Evolutionary conservation across 2,888 invertebrate genomes (phyloP).

Genomic region (Spatulosminthurus flaviceps): DNA sequence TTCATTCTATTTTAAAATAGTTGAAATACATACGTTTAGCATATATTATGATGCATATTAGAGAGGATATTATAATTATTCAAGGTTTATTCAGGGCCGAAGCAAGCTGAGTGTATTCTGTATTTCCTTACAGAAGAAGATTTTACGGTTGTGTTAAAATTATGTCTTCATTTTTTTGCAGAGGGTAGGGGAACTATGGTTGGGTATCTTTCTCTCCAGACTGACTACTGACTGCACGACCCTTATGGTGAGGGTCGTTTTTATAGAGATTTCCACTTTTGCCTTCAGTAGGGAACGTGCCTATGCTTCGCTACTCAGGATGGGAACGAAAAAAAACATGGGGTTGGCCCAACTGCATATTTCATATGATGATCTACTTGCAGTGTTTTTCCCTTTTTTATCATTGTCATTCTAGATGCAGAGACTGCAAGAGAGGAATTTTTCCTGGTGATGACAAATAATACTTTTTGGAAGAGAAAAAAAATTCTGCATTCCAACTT

Average conservation of each 20-base stretch:
- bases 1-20: too few species aligned
- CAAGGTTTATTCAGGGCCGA: too few species aligned
- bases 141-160: too few species aligned
- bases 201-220: background rate
- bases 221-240: background rate
- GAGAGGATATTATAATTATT: too few species aligned
- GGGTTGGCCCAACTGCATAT: slow-evolving; percentile 15
- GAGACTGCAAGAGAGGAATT: background rate
- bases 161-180: too few species aligned
- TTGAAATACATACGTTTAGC: too few species aligned
- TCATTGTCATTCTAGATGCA: slow-evolving; percentile 8
- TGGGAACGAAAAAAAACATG: background rate
- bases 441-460: slow-evolving; percentile 2
- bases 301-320: background rate
- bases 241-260: background rate
- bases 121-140: too few species aligned
- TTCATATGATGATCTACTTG: slow-evolving; percentile 18
- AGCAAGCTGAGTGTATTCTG: too few species aligned
- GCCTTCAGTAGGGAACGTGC: background rate
- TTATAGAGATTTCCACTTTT: slow-evolving; percentile 14
- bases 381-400: background rate
- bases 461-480: background rate
- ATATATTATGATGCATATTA: too few species aligned
- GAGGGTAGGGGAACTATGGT: too few species aligned
- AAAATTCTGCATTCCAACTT: too few species aligned